A percentile compares a stretch with the other conserved stretches of the same genome.
Conservation (phyloP, 2,797 vertebrate species). For the Nyctalus aviator region DNA sequence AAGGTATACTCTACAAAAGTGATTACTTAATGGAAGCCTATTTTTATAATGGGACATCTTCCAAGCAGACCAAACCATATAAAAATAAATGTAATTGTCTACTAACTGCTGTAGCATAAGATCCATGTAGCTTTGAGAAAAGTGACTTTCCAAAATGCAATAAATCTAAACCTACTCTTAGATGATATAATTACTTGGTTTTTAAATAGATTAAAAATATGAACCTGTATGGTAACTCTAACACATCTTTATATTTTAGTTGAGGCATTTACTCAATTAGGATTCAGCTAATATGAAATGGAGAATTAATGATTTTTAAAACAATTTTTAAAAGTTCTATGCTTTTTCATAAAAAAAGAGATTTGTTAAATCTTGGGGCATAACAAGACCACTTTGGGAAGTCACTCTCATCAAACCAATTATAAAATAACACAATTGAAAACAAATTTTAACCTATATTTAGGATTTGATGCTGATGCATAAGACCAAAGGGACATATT, state of each 20-base stretch:
- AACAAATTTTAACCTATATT: slow-evolving; percentile 33
- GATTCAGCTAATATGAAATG: slow-evolving; percentile 24
- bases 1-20: not conserved
- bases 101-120: not conserved
- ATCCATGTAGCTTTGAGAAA: slow-evolving; percentile 2
- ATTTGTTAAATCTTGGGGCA: slow-evolving; percentile 11
- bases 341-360: not conserved
- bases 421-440: slow-evolving; percentile 42
- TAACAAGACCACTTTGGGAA: not conserved
- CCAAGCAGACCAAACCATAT: not conserved
- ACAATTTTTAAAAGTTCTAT: not conserved
- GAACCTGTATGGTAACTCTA: not conserved
- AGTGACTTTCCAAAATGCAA: slow-evolving; percentile 17
- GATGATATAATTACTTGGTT: not conserved
- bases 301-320: slow-evolving; percentile 43
- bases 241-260: not conserved
- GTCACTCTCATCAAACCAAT: slow-evolving; percentile 18
- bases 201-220: slow-evolving; percentile 33
- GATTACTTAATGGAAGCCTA: slow-evolving; percentile 32
- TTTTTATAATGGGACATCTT: not conserved
- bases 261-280: slow-evolving; percentile 49
- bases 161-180: slow-evolving; percentile 33
- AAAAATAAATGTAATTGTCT: not conserved
- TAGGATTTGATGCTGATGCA: slow-evolving; percentile 8
- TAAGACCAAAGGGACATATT: not conserved